Percentiles rank a stretch among this genome's conserved stretches.
Conservation (phyloP, 2,888 invertebrate species). For the Orthosia cruda region DNA sequence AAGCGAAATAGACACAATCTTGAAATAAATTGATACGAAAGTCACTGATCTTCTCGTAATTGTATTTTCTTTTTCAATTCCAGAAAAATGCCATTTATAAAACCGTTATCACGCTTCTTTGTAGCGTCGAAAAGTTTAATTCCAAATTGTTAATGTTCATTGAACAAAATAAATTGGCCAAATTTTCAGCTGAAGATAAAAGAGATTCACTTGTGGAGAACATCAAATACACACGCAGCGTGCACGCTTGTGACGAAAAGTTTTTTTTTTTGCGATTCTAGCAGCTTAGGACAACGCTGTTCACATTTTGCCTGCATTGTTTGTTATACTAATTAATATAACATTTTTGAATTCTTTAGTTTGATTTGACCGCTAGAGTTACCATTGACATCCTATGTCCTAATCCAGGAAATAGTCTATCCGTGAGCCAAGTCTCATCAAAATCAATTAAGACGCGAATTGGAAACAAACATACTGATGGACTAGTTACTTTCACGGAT, state of each 20-base stretch:
- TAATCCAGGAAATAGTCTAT: too few relatives aligned
- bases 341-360: not conserved
- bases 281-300: not conserved
- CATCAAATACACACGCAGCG: slow-evolving; percentile 63
- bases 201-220: slow-evolving; percentile 71
- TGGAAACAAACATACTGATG: too few relatives aligned
- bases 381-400: too few relatives aligned
- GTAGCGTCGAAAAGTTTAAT: slow-evolving; percentile 76
- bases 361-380: not conserved
- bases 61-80: slow-evolving; percentile 65
- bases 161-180: slow-evolving; percentile 79
- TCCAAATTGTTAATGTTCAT: slow-evolving; percentile 79
- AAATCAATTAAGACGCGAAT: too few relatives aligned
- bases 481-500: too few relatives aligned
- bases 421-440: too few relatives aligned
- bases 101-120: slow-evolving; percentile 73
- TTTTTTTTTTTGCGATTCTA: not conserved
- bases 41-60: slow-evolving; percentile 64
- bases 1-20: slow-evolving; percentile 53
- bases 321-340: not conserved
- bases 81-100: slow-evolving; percentile 70
- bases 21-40: slow-evolving; percentile 62
- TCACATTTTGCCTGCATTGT: not conserved
- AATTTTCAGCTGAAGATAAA: slow-evolving; percentile 75
- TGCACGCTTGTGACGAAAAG: slow-evolving; percentile 22